Evolutionary conservation across 2,113 vertebrate species (phyloP), one percentile per base, ranked within the genome.

Genomic region (Anarhynchus alexandrinus): DNA sequence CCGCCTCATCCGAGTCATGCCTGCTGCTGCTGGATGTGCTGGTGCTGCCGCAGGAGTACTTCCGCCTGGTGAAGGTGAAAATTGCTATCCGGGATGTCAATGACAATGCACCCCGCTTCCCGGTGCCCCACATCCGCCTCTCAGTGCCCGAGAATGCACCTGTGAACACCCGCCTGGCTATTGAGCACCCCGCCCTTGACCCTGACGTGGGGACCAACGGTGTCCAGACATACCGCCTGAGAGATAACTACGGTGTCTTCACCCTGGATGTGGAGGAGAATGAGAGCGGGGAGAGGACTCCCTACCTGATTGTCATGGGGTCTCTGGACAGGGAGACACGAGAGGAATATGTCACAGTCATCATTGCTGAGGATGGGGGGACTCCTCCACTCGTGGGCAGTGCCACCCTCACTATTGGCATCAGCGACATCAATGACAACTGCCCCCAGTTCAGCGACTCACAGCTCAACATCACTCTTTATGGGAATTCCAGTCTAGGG

Each of bases 221-320:
- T 8, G 99, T 99, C 22, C 99, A 99, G 97, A 99, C 99, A 20
- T 99, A 99, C 95, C 99, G 99, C 97, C 98, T 99, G 43, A 98
- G 97, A 80, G 99, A 99, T 51, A 98, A 99, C 96, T 99, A 99
- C 7, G 98, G 98, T 17, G 97, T 99, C 95, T 99, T 99, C 97
- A 99, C 99, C 25, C 85, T 99, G 97, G 99, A 99, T 5, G 99
- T 99, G 81, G 99, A 99, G 91, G 99, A 99, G 97, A 99, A 99
- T n/a, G 99, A 99, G 73, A 99, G 97, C 0, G 99, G 99, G 13
- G 99, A 99, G 93, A 98, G 99, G 95, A 99, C 99, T 5, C 99
- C 99, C 18, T 99, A 99, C 88, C 97, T 99, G 30, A 99, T 99
- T 49, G 98, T 99, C 55, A 99, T 99, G 86, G 99, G 99, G 42